Base-by-base conservation (phyloP, 2,888 invertebrate genomes). In the Apotomis capreana region DNA sequence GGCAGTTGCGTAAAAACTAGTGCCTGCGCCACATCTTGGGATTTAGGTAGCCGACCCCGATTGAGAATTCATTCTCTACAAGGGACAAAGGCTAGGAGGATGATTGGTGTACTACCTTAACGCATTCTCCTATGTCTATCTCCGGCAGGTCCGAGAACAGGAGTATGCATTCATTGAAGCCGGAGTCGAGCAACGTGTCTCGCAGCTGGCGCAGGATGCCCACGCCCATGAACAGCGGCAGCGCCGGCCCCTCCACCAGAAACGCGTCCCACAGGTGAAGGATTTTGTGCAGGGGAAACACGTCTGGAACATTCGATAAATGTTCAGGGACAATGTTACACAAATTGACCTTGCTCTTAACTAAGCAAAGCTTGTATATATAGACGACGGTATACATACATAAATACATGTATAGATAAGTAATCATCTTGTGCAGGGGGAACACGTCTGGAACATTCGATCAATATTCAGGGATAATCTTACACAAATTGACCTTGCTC, bases 141-240 rank as follows among this genome's bases (percentile, higher is more conserved):
- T 99, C 99, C 63, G 99, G 99, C 83, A 99, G 94, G 92, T 99
- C 99, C n/a, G 99, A 99, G 91, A 99, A 99, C 36, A 99, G 93
- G 54, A 99, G 92, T 79, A 99, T 99, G 85, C 99, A 99, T 86
- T 99, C 99, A 87, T 99, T 99, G 90, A 99, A 99, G 9, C 98
- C 98, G 0, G 98, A 98, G 5, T 95, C 95, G 3, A 99, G 94
- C 6, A 99, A 89, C 0, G 97, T 96, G 77, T 96, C 96, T 68
- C 98, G 94, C 40, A 99, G 91, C 86, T 99, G 99, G 69, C 96
- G 95, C 57, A 99, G 92, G 78, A 99, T 97, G 0, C 98, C 97
- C 8, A 99, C 95, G 0, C 99, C 99, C 84, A 99, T 97, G 86
- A 97, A 98, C 1, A 99, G 93, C 0, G 99, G 99, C 85, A 98